Evolutionary conservation across 2,113 vertebrate species (phyloP), one percentile per base, ranked within the genome.

Genomic region (Laterallus jamaicensis): DNA sequence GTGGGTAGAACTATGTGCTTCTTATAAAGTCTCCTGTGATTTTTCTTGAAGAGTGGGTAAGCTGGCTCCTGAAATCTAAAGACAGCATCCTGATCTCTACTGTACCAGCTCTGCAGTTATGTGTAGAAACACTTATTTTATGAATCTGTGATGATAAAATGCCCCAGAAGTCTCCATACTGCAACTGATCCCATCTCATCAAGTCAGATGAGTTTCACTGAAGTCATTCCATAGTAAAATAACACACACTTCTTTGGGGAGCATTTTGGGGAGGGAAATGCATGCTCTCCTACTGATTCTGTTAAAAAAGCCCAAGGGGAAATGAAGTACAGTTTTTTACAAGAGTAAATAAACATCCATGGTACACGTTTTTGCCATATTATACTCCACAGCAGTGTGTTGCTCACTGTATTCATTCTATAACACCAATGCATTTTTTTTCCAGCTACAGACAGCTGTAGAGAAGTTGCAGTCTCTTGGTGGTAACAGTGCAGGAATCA

Each of bases 361-460:
- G 9, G 37, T 88, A 10, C 20, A 28, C 3, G 35, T 74, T 89
- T 83, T 82, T 80, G 13, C 24, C 67, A 14, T 55, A 42, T 75
- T 39, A 50, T 59, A 11, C 77, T 67, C 18, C 56, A 22, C 32
- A 24, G 24, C 62, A 7, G 9, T 68, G 9, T 24, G 13, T 17
- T 62, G 17, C 59, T 93, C 19, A 14, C 24, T 83, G 19, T 37
- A 32, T 64, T 49, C 20, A 25, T 56, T 80, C 35, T 29, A 1
- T 31, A 66, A 44, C 59, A 59, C 70, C n/a, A n/a, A 2, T 85
- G 21, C 7, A 1, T 44, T 60, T 68, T 49, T 49, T 88, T 97
- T 96, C 9, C 91, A 99, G 99, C 93, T 99, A 15, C 98, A 98
- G 93, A 37, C 54, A 44, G 90, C 97, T 8, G 14, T 92, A 58